Evolutionary conservation across 2,888 invertebrate genomes (phyloP).

Genomic region (Oligia latruncula): DNA sequence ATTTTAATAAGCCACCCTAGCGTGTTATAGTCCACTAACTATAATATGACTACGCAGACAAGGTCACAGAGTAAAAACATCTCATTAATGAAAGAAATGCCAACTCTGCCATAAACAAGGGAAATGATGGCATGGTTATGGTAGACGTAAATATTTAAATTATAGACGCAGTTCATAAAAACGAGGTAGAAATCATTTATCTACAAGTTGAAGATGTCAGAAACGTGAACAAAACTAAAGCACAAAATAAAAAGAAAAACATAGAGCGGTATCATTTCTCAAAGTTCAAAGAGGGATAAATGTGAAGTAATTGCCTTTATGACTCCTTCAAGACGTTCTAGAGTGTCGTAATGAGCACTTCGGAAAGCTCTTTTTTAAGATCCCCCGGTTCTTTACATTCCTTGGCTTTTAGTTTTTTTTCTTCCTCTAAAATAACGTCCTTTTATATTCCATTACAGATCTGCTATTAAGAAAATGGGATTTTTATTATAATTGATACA

Average conservation of each 20-base stretch:
- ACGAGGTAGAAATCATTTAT: constrained; percentile 18
- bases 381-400: constrained; percentile 68
- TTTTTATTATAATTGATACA: constrained; percentile 51
- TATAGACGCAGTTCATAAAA: constrained; percentile 14
- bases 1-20: background rate
- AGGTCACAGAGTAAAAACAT: background rate
- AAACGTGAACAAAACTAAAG: constrained; percentile 36
- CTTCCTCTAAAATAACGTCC: constrained; percentile 42
- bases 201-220: constrained; percentile 15
- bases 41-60: too few relatives aligned
- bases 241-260: constrained; percentile 41
- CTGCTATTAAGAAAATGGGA: constrained; percentile 52
- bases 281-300: constrained; percentile 66
- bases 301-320: constrained; percentile 78
- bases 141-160: constrained; percentile 5
- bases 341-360: constrained; percentile 80
- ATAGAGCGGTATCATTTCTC: constrained; percentile 43
- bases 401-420: constrained; percentile 68
- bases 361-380: constrained; percentile 73
- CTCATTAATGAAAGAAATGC: background rate
- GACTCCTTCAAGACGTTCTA: constrained; percentile 73
- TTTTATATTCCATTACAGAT: constrained; percentile 67
- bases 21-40: background rate
- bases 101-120: background rate
- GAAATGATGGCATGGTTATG: background rate